Base-by-base conservation (phyloP, 1,140 invertebrate species). In the Helicoverpa armigera region DNA sequence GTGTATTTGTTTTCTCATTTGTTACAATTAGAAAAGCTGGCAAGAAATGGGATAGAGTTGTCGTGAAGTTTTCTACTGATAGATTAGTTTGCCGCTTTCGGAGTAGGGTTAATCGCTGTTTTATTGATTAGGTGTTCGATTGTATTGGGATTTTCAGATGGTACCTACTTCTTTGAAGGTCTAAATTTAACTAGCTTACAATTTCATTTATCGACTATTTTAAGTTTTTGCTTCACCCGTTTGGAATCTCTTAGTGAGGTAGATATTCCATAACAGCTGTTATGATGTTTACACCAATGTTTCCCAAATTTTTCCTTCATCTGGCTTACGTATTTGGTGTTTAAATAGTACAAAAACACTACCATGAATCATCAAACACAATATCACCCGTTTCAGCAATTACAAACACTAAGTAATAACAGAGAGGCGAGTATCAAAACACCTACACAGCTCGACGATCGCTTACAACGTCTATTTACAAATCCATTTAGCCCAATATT, bases 401-500 rank as follows among this genome's bases (percentile, higher is more conserved):
- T n/a, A 43, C 65, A 69, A 51, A 69, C 67, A 48, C 48, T 13
- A 70, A 12, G 67, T 29, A 70, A 53, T 70, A 72, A 56, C 51
- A 23, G 12, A 54, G 35, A 23, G 12, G 53, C 11, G 35, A 75
- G 31, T 75, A 16, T 48, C 35, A 51, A 50, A 75, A 63, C 56
- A 75, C 73, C 73, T 75, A 35, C 35, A 13, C 54, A 53, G 12
- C 56, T 50, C 48, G 14, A 53, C 50, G 67, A 70, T 70, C 23
- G 67, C 56, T 75, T 75, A 75, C 73, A 75, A 50, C 58, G 58
- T 75, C 23, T 75, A 51, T 75, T 75, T 75, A 75, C 73, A 75
- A 75, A 75, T 60, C 73, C 73, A 75, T 75, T 75, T 60, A 75
- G 58, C 16, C 73, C 73, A 75, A 75, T 75, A 75, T 75, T 75